Percentiles rank a stretch among this genome's conserved stretches.
These are phyloP conservation scores for Triops longicaudatus DNA, from an alignment of 1,140 invertebrate genomes.

Conservation along the genomic window DNA sequence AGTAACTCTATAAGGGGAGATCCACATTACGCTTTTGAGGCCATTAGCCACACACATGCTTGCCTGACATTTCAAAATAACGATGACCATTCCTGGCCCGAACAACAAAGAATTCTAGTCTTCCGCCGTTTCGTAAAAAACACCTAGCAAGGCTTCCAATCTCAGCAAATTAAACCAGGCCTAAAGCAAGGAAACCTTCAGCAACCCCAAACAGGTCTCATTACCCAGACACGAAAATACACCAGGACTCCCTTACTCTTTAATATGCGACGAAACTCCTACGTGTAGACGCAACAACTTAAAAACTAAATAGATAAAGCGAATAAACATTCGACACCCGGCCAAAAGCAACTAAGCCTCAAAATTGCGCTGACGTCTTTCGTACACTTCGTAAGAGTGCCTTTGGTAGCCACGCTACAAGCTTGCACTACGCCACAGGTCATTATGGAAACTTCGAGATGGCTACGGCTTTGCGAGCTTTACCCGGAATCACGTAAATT, in stretches of 20 bases:
- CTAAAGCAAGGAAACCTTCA: background rate
- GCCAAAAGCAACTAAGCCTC: no score
- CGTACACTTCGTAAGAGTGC: no score
- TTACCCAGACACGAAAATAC: background rate
- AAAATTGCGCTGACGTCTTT: no score
- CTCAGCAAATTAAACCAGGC: background rate
- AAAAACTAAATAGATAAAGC: no score
- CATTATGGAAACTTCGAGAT: no score
- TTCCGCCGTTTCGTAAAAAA: background rate
- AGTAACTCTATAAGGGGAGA: constrained; percentile 6
- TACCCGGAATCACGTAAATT: no score
- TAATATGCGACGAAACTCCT: no score
- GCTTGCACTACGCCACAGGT: no score
- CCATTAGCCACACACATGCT: constrained; percentile 14
- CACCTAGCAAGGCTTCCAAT: background rate
- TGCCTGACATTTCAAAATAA: background rate
- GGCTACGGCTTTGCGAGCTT: no score
- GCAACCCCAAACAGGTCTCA: background rate
- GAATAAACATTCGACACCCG: no score
- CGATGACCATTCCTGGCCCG: background rate
- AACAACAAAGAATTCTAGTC: background rate
- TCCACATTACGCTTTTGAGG: constrained; percentile 9
- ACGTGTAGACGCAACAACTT: no score
- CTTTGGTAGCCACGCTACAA: no score
- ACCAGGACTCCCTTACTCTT: background rate